These are phyloP conservation scores for Zapornia atra DNA, from an alignment of 2,113 vertebrate species.

Conservation along the genomic window DNA sequence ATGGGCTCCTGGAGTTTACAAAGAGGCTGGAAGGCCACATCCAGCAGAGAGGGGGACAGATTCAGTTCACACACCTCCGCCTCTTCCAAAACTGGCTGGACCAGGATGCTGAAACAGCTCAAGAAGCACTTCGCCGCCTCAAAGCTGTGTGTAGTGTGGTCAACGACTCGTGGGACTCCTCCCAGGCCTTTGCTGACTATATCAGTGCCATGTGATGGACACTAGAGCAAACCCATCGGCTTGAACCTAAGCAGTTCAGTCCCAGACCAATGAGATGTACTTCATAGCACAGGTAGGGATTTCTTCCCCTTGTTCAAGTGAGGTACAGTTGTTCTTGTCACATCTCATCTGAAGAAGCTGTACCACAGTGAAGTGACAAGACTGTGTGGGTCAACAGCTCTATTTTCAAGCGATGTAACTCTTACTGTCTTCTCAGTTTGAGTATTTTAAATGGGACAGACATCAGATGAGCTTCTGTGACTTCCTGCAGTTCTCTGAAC, in stretches of 20 bases:
- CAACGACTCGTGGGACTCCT: conserved; percentile 83
- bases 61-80: conserved; percentile 77
- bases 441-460: neutral
- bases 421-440: neutral
- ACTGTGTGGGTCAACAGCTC: accelerated
- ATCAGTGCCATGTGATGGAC: conserved; percentile 86
- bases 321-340: neutral
- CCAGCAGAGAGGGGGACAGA: conserved; percentile 70
- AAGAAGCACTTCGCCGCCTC: conserved; percentile 79
- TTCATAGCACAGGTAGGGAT: neutral
- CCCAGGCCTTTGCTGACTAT: conserved; percentile 86
- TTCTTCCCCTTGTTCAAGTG: neutral
- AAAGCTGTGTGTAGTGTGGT: conserved; percentile 78
- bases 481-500: neutral
- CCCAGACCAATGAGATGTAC: neutral
- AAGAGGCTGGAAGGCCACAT: conserved; percentile 72
- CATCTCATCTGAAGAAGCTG: neutral
- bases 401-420: neutral
- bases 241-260: neutral
- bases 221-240: neutral
- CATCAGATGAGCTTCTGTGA: neutral
- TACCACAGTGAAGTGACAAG: neutral
- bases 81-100: conserved; percentile 88
- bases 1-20: conserved; percentile 87
- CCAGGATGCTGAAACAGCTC: conserved; percentile 81